Base-by-base conservation (phyloP, 2,888 invertebrate species). In the Eucriotettix oculatus region DNA sequence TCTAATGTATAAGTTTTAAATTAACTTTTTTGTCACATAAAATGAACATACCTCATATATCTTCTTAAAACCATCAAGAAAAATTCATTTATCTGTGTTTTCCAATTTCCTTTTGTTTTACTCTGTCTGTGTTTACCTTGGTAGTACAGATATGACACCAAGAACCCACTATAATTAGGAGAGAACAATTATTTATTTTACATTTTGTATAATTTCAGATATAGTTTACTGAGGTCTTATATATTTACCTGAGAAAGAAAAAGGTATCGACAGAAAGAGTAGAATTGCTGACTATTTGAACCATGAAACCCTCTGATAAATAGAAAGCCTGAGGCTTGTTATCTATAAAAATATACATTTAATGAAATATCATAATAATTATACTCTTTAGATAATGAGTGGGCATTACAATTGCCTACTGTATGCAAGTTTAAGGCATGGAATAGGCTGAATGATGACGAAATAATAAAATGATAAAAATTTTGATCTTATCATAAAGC, bases 231-330 rank as follows among this genome's bases (percentile, higher is more conserved):
- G 14, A 9, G 2, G 2, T 14, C 9, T 48, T 48, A n/a, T 48
- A 5, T 16, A 62, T 62, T 65, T 65, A 73, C 73, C 73, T 73
- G 10, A 77, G 61, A 62, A 76, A 75, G 64, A 77, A 74, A 65
- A 71, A 78, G 0, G 76, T 75, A 63, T 78, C 78, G 17, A 78
- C 77, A 9, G 74, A 72, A n/a, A 75, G 68, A 0, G 74, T 72
- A 1, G 76, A 72, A 64, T 76, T 76, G 61, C 71, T 71, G 42
- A 78, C 61, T 10, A 75, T 66, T 66, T 77, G 76, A 0, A 70
- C 65, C 1, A 68, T 63, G 52, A 75, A 68, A 44, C 67, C 68
- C 61, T 74, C 72, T 0, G 72, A 68, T 63, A 73, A 61, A 60
- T 72, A 66, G 65, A 68, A 73, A 1, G 69, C 68, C 64, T 68